Base-by-base conservation (phyloP, 2,888 invertebrate genomes). In the Cerastis rubricosa region DNA sequence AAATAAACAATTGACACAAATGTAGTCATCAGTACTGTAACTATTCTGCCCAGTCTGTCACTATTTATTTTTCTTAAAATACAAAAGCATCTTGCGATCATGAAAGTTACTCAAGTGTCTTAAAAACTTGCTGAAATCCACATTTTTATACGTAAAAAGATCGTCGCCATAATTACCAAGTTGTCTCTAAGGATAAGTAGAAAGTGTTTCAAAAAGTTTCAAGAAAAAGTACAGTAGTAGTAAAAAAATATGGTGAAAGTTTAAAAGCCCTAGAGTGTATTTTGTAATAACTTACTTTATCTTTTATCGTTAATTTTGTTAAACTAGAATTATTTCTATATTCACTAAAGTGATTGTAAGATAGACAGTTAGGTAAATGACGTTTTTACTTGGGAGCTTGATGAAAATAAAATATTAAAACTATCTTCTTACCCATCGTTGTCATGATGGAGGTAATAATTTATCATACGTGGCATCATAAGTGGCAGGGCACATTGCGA, bases 141-240 rank as follows among this genome's bases (percentile, higher is more conserved):
- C 17, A 51, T 7, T 40, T 69, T 51, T 54, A n/a, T 43, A 45
- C 14, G 45, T 65, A 47, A 22, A 45, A 69, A 76, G 78, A 47
- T 29, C 17, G 17, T 35, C 7, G 40, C 40, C 47, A 69, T 83
- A 69, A 83, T 83, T 40, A 66, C 66, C 17, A 77, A 83, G 47
- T 77, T 83, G 83, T 83, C 80, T 83, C 65, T 70, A 14, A 75
- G 69, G 69, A 29, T 43, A 83, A 83, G 51, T 66, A 77, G 47
- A 80, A 59, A 75, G 49, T 82, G 57, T 76, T 68, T 64, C 43
- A 57, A 45, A 61, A 65, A 83, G 47, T 80, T 77, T 69, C 17
- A 47, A 63, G 47, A 61, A 64, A 82, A 80, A 66, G 12, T 45
- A 59, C 51, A 43, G 63, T 22, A 49, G 51, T 76, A 64, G 35